Evolutionary conservation across 2,888 invertebrate genomes (phyloP).

Genomic region (Diachrysia chrysitis): DNA sequence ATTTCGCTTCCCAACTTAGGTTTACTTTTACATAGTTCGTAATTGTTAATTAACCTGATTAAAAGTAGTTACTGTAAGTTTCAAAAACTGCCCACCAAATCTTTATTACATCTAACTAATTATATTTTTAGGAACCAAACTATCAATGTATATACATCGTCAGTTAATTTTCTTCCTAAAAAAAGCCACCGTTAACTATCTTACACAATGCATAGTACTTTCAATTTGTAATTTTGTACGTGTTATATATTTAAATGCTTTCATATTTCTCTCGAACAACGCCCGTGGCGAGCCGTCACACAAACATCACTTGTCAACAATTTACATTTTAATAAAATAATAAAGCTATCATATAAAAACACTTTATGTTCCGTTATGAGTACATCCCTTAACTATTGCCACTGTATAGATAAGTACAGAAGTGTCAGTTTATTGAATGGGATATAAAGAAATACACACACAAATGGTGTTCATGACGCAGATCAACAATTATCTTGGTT

Average conservation of each 20-base stretch:
- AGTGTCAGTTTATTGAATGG: not conserved
- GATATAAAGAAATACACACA: too few species aligned
- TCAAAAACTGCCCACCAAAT: too few species aligned
- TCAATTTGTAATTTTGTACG: constrained; percentile 25
- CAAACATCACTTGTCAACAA: constrained; percentile 70
- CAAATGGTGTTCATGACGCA: too few species aligned
- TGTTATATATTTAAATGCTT: constrained; percentile 49
- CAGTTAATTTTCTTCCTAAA: constrained; percentile 15
- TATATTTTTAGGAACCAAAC: too few species aligned
- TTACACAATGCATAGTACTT: constrained; percentile 18
- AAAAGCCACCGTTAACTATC: constrained; percentile 17
- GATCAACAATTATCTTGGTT: too few species aligned
- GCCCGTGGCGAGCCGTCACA: constrained; percentile 57
- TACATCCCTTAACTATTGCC: constrained; percentile 45
- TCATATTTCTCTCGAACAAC: constrained; percentile 43
- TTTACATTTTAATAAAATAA: constrained; percentile 77
- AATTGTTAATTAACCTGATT: too few species aligned
- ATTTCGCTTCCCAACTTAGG: too few species aligned
- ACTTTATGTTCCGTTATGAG: constrained; percentile 66
- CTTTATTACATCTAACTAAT: too few species aligned
- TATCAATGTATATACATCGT: not conserved
- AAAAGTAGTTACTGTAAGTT: too few species aligned
- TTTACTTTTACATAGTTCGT: too few species aligned
- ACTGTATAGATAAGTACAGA: not conserved
- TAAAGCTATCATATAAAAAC: constrained; percentile 67